These are phyloP conservation scores for Oncorhynchus masou DNA, from an alignment of 2,113 vertebrate genomes.

Conservation along the genomic window DNA sequence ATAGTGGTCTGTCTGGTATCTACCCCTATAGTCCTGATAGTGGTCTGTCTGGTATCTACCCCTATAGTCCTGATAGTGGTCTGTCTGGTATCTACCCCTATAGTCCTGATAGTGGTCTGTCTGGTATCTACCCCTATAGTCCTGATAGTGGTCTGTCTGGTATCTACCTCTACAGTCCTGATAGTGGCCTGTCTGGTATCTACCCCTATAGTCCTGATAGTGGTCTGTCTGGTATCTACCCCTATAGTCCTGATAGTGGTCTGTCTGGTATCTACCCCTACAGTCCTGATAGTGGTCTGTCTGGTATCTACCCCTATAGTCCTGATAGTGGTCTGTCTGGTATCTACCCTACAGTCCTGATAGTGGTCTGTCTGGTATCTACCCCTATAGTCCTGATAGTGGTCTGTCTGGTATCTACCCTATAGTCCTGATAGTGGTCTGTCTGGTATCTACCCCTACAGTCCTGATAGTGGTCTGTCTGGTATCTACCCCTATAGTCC, in stretches of 20 bases:
- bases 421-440: constrained; percentile 23
- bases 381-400: constrained; percentile 27
- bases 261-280: background rate
- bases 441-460: no score
- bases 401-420: no score
- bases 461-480: no score
- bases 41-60: no score
- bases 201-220: constrained; percentile 34
- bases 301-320: constrained; percentile 3
- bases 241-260: no score
- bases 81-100: no score
- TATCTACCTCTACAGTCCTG: constrained; percentile 34
- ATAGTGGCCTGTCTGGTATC: no score
- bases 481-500: constrained; percentile 40
- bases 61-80: constrained; percentile 33
- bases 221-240: no score
- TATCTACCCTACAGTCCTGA: constrained; percentile 35
- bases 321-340: constrained; percentile 41
- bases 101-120: constrained; percentile 32
- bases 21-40: constrained; percentile 35
- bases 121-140: constrained; percentile 4
- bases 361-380: no score
- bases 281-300: constrained; percentile 40
- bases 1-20: no score
- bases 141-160: constrained; percentile 21